A percentile compares a stretch with the other conserved stretches of the same genome.
Evolutionary conservation across 1,140 invertebrate genomes (phyloP).

Genomic region (Pissodes strobi): DNA sequence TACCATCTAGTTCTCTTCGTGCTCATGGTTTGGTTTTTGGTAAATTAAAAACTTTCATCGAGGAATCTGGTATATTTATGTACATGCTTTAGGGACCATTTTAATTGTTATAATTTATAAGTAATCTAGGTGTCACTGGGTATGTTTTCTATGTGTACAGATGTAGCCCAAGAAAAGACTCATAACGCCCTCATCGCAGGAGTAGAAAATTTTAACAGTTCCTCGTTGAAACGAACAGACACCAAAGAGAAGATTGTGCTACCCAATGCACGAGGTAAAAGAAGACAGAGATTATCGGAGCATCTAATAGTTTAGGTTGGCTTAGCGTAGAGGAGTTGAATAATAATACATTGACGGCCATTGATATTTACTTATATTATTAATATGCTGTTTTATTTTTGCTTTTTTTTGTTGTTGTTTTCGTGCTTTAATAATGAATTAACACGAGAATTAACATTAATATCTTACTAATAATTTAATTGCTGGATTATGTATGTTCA

Average conservation of each 20-base stretch:
- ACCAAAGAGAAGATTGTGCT: conserved; percentile 80
- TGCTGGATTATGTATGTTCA: too few relatives aligned
- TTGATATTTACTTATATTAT: too few relatives aligned
- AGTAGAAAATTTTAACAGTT: conserved; percentile 72
- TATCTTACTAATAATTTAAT: too few relatives aligned
- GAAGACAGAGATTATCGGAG: background rate
- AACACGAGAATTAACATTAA: too few relatives aligned
- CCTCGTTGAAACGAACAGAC: conserved; percentile 72
- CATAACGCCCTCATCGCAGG: conserved; percentile 74
- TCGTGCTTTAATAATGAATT: background rate
- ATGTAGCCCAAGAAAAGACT: conserved; percentile 75
- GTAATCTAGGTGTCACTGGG: background rate
- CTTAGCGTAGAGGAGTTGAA: background rate
- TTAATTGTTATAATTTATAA: too few relatives aligned
- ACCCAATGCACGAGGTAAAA: conserved; percentile 77
- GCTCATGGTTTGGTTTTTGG: too few relatives aligned
- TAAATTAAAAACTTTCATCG: too few relatives aligned
- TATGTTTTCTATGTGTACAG: conserved; percentile 56
- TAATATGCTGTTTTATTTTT: background rate
- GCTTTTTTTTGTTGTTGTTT: background rate
- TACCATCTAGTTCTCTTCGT: too few relatives aligned
- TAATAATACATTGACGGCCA: background rate
- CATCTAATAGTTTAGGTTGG: background rate
- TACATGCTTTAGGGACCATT: too few relatives aligned
- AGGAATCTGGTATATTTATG: too few relatives aligned